Evolutionary conservation across 2,113 vertebrate genomes (phyloP).

Genomic region (Paraplagusia blochii): DNA sequence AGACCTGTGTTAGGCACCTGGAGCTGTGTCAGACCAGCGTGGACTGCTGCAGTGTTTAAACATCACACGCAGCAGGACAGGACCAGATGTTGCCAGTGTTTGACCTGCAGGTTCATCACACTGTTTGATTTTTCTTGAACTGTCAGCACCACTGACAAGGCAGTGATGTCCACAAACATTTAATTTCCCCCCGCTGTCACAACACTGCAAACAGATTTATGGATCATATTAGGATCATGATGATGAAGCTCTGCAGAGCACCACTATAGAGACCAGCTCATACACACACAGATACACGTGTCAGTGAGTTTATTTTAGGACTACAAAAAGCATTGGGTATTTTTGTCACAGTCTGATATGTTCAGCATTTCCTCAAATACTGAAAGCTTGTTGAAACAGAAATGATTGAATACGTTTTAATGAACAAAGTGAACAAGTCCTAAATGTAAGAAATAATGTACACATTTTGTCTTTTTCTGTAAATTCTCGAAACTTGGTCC

Average conservation of each 20-base stretch:
- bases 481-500: too few species aligned
- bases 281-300: not conserved
- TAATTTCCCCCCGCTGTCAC: not conserved
- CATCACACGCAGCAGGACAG: not conserved
- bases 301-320: too few species aligned
- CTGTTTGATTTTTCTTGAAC: not conserved
- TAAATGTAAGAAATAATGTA: too few species aligned
- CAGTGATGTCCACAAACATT: not conserved
- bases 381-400: too few species aligned
- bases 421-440: too few species aligned
- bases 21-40: slow-evolving; percentile 24
- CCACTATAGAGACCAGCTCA: not conserved
- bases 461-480: too few species aligned
- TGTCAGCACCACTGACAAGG: not conserved
- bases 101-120: too few species aligned
- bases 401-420: too few species aligned
- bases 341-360: too few species aligned
- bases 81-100: not conserved
- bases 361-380: too few species aligned
- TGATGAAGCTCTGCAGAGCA: not conserved
- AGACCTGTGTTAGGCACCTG: slow-evolving; percentile 8
- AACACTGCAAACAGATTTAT: not conserved
- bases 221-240: not conserved
- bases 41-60: not conserved
- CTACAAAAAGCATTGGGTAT: too few species aligned